These are phyloP conservation scores for Turritopsis rubra DNA, from an alignment of 30 jellyfish, hydroid and myxozoan genomes.

Conservation along the genomic window DNA sequence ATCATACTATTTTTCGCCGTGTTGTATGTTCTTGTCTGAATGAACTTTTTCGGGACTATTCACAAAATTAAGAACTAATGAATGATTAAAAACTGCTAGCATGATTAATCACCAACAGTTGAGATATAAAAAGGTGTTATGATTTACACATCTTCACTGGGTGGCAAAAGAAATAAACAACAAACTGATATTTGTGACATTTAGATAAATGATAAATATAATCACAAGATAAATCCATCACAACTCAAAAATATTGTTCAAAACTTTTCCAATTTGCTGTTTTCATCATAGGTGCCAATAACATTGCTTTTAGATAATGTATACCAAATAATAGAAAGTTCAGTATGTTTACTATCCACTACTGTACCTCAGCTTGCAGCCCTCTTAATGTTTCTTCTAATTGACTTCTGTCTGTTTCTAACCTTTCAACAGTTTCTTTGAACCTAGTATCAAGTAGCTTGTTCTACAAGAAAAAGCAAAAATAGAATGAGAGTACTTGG, in stretches of 20 bases:
- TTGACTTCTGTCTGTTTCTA: conserved; percentile 55
- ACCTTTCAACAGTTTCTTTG: conserved; percentile 50
- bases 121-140: background rate
- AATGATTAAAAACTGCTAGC: background rate
- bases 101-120: background rate
- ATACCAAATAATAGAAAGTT: too few species aligned
- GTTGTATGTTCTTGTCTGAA: conserved; percentile 65
- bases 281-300: too few species aligned
- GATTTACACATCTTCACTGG: background rate
- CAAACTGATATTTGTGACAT: background rate
- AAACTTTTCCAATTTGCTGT: too few species aligned
- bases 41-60: conserved; percentile 60
- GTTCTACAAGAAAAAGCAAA: conserved; percentile 35
- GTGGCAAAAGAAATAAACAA: background rate
- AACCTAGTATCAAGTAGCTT: conserved; percentile 71
- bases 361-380: conserved; percentile 65
- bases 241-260: too few species aligned
- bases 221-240: too few species aligned
- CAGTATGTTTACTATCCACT: too few species aligned
- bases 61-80: background rate
- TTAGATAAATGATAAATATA: too few species aligned
- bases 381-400: conserved; percentile 66
- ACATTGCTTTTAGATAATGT: too few species aligned
- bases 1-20: conserved; percentile 25
- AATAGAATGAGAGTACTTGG: background rate